Evolutionary conservation across 1,140 invertebrate genomes (phyloP).

Genomic region (Berghia stephanieae): DNA sequence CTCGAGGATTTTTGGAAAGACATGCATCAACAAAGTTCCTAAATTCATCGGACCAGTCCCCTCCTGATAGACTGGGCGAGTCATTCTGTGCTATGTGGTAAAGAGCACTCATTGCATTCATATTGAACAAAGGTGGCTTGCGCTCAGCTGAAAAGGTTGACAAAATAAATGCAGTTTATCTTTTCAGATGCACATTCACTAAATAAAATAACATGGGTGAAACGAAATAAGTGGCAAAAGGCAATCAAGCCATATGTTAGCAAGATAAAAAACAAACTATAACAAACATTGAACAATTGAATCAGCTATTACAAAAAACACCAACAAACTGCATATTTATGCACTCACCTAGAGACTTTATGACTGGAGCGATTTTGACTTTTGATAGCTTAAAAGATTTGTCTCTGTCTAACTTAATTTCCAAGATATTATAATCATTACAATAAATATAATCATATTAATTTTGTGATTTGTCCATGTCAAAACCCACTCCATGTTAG

Average conservation of each 20-base stretch:
- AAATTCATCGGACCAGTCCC: slow-evolving; percentile 82
- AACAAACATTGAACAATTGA: too few relatives aligned
- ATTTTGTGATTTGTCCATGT: too few relatives aligned
- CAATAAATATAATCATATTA: too few relatives aligned
- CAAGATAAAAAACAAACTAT: not conserved
- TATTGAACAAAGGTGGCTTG: slow-evolving; percentile 99
- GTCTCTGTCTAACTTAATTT: too few relatives aligned
- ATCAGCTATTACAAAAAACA: too few relatives aligned
- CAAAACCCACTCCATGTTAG: too few relatives aligned
- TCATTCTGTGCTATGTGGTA: slow-evolving; percentile 99
- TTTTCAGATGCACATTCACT: too few relatives aligned
- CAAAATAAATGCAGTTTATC: not conserved
- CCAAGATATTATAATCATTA: too few relatives aligned
- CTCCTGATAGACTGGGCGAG: slow-evolving; percentile 80
- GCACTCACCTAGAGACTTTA: too few relatives aligned
- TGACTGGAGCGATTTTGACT: too few relatives aligned
- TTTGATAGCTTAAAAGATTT: too few relatives aligned
- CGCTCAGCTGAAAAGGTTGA: slow-evolving; percentile 79
- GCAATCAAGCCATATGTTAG: not conserved
- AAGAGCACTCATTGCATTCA: slow-evolving; percentile 99
- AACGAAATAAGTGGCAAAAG: not conserved
- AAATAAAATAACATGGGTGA: not conserved
- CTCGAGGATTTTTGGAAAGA: slow-evolving; percentile 91
- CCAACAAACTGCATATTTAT: too few relatives aligned
- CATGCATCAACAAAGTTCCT: slow-evolving; percentile 95